Conservation (phyloP, 2,113 vertebrate genomes). For the Ictalurus furcatus region DNA sequence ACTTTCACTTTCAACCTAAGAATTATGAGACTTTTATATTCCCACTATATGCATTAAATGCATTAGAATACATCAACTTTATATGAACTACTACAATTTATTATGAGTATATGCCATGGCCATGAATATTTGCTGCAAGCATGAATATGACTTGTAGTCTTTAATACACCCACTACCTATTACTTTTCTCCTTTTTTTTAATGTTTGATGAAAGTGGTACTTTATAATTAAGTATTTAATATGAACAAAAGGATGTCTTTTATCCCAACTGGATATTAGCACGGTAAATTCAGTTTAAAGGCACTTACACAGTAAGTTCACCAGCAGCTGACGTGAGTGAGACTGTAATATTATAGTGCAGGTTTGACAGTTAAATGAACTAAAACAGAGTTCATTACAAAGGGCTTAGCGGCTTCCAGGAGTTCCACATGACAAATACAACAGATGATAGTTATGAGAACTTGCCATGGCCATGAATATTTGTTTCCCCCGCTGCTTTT, state of each 20-base stretch:
- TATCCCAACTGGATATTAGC: constrained; percentile 4
- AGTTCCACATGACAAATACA: not conserved
- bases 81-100: not conserved
- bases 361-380: not conserved
- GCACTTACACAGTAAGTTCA: not conserved
- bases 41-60: not conserved
- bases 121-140: not conserved
- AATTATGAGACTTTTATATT: constrained; percentile 4
- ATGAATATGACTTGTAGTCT: not conserved
- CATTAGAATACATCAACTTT: not conserved
- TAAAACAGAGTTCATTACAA: not conserved
- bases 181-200: not conserved
- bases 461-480: not conserved
- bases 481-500: not conserved
- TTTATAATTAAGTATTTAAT: not conserved
- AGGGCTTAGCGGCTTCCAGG: not conserved
- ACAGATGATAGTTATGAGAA: not conserved
- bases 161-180: not conserved
- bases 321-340: not conserved
- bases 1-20: not conserved
- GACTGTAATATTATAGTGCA: constrained; percentile 3
- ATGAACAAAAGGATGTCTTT: not conserved
- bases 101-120: not conserved
- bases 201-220: not conserved
- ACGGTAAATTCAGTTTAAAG: not conserved